A percentile compares a stretch with the other conserved stretches of the same genome.
Evolutionary conservation across 1,140 invertebrate species (phyloP).

Genomic region (Chironomus tepperi): DNA sequence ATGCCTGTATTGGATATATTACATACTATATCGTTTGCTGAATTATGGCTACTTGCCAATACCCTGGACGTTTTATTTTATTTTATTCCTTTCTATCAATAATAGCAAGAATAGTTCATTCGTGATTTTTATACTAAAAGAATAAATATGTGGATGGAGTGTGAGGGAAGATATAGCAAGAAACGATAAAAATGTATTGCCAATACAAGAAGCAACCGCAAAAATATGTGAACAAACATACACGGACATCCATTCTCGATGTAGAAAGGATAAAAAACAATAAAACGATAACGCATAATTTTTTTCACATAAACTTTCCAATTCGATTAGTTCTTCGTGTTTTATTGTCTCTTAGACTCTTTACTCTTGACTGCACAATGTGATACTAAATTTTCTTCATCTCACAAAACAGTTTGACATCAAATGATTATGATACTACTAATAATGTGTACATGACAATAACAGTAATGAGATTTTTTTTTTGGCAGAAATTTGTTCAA

Average conservation of each 20-base stretch:
- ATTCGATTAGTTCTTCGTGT: slow-evolving; percentile 7
- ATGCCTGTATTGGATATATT: neutral
- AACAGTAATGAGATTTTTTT: no score
- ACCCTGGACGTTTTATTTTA: neutral
- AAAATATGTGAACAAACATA: neutral
- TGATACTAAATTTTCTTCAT: neutral
- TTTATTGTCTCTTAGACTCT: no score
- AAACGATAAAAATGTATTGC: neutral
- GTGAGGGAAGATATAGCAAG: no score
- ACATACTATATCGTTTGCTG: neutral
- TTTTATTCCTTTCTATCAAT: no score
- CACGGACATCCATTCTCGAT: neutral
- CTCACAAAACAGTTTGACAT: neutral
- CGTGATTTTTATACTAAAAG: neutral
- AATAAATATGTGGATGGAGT: neutral
- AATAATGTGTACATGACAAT: no score
- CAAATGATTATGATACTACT: no score
- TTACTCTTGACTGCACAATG: slow-evolving; percentile 10
- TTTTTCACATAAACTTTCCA: slow-evolving; percentile 13
- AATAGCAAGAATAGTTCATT: no score
- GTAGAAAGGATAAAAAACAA: neutral
- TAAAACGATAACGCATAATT: slow-evolving; percentile 13
- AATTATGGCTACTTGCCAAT: slow-evolving; percentile 4
- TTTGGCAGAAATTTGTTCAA: no score
- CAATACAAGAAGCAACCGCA: neutral